Evolutionary conservation across 2,113 vertebrate genomes (phyloP).

Genomic region (Eptesicus fuscus): DNA sequence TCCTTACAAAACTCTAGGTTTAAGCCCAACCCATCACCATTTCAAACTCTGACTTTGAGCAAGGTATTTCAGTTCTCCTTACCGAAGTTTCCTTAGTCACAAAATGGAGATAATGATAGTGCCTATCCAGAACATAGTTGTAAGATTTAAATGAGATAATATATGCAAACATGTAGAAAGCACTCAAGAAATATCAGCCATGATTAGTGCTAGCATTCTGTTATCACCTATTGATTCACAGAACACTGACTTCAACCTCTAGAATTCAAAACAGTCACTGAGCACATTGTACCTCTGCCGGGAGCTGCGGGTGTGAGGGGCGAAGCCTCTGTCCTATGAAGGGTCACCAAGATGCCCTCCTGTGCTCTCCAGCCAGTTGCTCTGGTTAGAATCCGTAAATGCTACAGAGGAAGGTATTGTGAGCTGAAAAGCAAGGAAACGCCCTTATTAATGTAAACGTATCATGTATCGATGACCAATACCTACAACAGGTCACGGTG

Average conservation of each 20-base stretch:
- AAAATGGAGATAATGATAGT: neutral
- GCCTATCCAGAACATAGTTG: neutral
- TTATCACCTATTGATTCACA: neutral
- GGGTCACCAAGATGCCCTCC: neutral
- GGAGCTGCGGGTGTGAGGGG: fast-evolving
- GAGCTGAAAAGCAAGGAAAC: neutral
- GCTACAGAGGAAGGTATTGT: neutral
- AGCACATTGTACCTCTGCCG: neutral
- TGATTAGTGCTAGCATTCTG: neutral
- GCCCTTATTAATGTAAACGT: neutral
- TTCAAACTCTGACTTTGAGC: neutral
- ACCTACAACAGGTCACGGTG: neutral
- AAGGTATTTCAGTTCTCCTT: neutral
- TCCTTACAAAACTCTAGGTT: neutral
- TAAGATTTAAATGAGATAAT: neutral
- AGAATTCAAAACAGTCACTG: neutral
- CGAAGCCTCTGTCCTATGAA: neutral
- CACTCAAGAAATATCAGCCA: neutral
- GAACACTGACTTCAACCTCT: neutral
- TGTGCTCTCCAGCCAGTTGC: neutral
- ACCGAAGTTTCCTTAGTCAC: neutral
- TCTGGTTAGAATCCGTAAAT: neutral
- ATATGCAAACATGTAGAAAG: neutral
- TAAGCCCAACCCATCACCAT: neutral
- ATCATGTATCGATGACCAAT: neutral